Evolutionary conservation across 2,797 vertebrate genomes (phyloP), one percentile per base, ranked within the genome.

Genomic region (Acanthiza pusilla): DNA sequence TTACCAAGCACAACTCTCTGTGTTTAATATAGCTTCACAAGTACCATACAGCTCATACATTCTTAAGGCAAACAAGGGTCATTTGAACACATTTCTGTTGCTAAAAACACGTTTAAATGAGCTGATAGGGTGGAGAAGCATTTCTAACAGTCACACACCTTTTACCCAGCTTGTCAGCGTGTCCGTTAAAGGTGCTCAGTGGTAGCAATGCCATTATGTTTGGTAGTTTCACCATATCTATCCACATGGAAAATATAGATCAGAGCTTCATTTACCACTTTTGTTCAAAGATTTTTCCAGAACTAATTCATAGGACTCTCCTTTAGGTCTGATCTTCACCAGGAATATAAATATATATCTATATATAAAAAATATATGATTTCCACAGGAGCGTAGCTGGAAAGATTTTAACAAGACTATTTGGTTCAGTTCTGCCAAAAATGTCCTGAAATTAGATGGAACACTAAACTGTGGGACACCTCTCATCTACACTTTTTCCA

Each of bases 121-220:
- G 13, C 11, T 74, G n/a, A 20, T 50, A 13, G 2, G 4, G n/a
- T 50, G 5, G 65, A 85, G 40, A 16, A 50, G 5, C 7, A 63
- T 47, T 88, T 94, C 16, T 45, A 62, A 16, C 8, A 66, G 21
- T 48, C 23, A 17, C 27, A 12, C 23, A 26, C 4, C 7, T 53
- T 73, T 88, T 66, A 34, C 8, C 32, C 18, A n/a, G 21, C 21
- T 55, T 48, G 20, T 45, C 42, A 48, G 5, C 2, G 8, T 36
- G 7, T 60, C 9, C 7, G 8, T 55, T 77, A 50, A 66, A 50
- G 29, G 5, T 2, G 1, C 2, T 61, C 25, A 40, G 61, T 29
- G 22, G 4, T 38, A 13, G 3, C 2, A 51, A 72, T 2, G 4
- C 15, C 7, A 8, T 11, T 14, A 40, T 4, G 4, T 36, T 61